Conservation (phyloP, 2,797 vertebrate species). For the Synaphobranchus kaupii region DNA sequence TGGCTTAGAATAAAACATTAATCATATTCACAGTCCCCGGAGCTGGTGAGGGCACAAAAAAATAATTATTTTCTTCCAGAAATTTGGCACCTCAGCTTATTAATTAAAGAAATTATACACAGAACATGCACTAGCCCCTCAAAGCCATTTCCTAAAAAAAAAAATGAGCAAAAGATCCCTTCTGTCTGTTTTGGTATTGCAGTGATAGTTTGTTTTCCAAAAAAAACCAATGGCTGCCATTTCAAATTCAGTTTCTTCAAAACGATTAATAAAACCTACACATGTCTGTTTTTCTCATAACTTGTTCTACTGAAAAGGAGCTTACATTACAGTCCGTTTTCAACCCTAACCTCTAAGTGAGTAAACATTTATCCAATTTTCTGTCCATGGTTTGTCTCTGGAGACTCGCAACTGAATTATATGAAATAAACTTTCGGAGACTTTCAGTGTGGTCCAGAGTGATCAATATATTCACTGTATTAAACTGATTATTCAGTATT, state of each 20-base stretch:
- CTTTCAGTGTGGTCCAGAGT: not conserved
- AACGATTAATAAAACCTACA: not conserved
- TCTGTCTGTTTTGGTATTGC: not conserved
- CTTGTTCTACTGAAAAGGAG: not conserved
- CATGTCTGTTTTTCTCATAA: not conserved
- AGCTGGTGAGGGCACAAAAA: not conserved
- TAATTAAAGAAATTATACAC: not conserved
- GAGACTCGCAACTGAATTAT: not conserved
- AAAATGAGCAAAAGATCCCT: not conserved
- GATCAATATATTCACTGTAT: constrained; percentile 5
- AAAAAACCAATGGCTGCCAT: not conserved
- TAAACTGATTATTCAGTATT: not conserved
- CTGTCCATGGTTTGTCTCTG: not conserved
- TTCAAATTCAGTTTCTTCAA: not conserved
- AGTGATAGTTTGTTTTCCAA: not conserved
- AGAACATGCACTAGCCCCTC: not conserved
- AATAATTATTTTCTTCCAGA: not conserved
- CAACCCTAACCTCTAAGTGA: not conserved
- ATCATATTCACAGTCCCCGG: not conserved
- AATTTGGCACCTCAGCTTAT: constrained; percentile 5
- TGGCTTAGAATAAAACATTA: not conserved
- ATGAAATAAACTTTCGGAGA: too few species aligned
- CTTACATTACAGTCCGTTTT: not conserved
- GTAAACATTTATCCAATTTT: not conserved
- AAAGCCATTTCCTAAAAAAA: not conserved